phyloP scores from a whole-genome alignment of 1,140 invertebrate species.

The Halesus radiatus region DNA sequence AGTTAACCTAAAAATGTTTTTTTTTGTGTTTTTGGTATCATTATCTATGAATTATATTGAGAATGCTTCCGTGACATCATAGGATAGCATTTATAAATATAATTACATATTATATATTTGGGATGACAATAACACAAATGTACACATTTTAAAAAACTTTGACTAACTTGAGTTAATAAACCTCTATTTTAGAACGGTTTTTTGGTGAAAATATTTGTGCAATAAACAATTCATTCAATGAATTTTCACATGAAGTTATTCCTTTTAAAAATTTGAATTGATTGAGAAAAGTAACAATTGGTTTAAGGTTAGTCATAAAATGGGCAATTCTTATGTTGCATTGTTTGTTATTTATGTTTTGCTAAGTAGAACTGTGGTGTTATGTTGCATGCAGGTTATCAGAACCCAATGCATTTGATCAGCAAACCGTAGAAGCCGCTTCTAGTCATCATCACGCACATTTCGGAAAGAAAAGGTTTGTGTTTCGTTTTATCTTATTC shows the following conservation, averaged over 20 bases:
- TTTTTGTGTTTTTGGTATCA: too few relatives aligned
- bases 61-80: too few relatives aligned
- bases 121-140: too few relatives aligned
- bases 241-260: neutral
- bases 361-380: slow-evolving; percentile 62
- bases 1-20: too few relatives aligned
- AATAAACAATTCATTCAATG: too few relatives aligned
- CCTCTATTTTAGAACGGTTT: too few relatives aligned
- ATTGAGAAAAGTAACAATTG: neutral
- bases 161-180: too few relatives aligned
- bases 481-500: neutral
- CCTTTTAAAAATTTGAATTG: neutral
- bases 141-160: too few relatives aligned
- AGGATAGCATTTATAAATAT: too few relatives aligned
- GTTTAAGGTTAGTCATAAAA: slow-evolving; percentile 15
- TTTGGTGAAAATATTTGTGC: too few relatives aligned
- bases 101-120: too few relatives aligned
- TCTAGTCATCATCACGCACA: slow-evolving; percentile 23
- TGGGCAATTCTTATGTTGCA: slow-evolving; percentile 38
- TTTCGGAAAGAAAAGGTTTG: slow-evolving; percentile 53
- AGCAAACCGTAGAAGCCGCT: slow-evolving; percentile 37
- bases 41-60: too few relatives aligned
- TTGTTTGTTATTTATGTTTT: slow-evolving; percentile 41
- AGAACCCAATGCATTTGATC: slow-evolving; percentile 50
- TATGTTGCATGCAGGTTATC: slow-evolving; percentile 59